Percentiles rank a stretch among this genome's conserved stretches.
Evolutionary conservation across 2,113 vertebrate species (phyloP).

Genomic region (Athene noctua): DNA sequence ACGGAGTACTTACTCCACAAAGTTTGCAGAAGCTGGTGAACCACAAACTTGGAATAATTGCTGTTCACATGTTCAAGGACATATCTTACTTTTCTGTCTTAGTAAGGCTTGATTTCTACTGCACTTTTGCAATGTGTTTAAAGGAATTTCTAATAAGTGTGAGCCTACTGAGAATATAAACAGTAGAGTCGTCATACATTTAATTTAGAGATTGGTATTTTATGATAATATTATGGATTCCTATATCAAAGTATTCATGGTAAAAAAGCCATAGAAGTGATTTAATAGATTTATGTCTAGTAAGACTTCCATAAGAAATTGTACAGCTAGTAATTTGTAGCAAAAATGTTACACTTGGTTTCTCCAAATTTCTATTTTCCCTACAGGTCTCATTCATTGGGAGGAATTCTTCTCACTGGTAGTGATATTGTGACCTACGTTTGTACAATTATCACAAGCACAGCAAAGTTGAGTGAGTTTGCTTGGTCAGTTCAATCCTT

Average conservation of each 20-base stretch:
- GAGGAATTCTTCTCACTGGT: not conserved
- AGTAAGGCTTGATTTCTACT: not conserved
- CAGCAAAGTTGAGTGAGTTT: not conserved
- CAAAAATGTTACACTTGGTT: not conserved
- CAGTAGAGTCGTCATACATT: not conserved
- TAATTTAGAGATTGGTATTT: not conserved
- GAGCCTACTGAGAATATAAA: not conserved
- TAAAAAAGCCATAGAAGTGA: not conserved
- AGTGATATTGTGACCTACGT: not conserved
- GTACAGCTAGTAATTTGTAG: not conserved
- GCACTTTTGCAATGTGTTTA: not conserved
- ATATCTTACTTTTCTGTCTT: not conserved
- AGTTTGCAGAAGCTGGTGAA: not conserved
- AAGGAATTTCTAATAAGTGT: not conserved
- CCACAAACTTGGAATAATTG: not conserved
- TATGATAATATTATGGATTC: not conserved
- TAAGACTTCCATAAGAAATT: not conserved
- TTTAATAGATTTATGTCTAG: not conserved
- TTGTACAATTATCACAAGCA: not conserved
- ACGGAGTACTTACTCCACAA: not conserved
- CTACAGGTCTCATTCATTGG: not conserved
- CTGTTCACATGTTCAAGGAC: not conserved
- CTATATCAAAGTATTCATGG: not conserved
- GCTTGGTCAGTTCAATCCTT: not conserved
- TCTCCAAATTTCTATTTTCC: not conserved